phyloP scores from a whole-genome alignment of 1,140 invertebrate species.

The Pachypeltis micranthus region DNA sequence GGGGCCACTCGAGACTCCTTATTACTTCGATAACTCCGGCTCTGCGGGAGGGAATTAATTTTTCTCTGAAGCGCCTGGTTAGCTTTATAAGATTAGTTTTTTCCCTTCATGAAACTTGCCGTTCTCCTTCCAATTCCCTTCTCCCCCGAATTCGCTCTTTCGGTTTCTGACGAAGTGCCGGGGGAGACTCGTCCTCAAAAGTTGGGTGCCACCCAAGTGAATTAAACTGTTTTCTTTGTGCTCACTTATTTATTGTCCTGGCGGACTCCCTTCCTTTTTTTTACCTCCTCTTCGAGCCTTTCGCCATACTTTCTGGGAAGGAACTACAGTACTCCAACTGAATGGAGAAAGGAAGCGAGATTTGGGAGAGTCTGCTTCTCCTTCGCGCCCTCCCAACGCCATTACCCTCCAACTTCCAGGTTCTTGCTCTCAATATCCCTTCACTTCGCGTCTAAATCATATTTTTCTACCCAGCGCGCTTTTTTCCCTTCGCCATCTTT shows the following conservation, averaged over 20 bases:
- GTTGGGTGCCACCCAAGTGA: slow-evolving; percentile 11
- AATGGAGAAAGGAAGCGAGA: not conserved
- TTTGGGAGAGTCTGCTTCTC: not conserved
- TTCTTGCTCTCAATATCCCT: not conserved
- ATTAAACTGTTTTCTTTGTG: slow-evolving; percentile 18
- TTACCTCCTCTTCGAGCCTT: not conserved
- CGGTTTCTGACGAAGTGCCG: not conserved
- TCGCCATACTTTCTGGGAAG: not conserved
- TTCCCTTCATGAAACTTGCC: not conserved
- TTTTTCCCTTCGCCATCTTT: no score
- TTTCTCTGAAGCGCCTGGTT: not conserved
- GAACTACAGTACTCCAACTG: not conserved
- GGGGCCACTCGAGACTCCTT: no score
- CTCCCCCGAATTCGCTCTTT: no score
- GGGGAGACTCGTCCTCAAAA: not conserved
- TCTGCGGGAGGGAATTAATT: no score
- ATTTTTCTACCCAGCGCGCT: not conserved
- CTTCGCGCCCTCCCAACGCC: not conserved
- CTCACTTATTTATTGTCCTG: slow-evolving; percentile 13
- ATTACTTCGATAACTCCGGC: no score
- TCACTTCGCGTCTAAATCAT: not conserved
- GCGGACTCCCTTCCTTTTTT: not conserved
- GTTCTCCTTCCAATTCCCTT: not conserved
- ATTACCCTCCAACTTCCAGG: not conserved
- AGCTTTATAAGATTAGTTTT: not conserved